A percentile compares a stretch with the other conserved stretches of the same genome.
phyloP scores from a whole-genome alignment of 2,888 invertebrate genomes.

The Rhagonycha fulva region DNA sequence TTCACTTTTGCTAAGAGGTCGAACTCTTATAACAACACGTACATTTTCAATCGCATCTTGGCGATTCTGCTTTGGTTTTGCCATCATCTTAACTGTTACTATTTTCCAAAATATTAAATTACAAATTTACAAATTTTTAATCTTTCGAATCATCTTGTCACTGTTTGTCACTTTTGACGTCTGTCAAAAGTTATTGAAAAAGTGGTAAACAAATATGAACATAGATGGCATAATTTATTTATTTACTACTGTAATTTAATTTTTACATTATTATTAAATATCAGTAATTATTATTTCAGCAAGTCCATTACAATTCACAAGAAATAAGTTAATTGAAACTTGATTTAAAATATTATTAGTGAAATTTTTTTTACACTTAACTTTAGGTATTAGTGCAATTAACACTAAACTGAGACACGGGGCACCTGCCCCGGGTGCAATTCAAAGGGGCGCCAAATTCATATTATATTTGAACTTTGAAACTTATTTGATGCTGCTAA shows the following conservation, averaged over 20 bases:
- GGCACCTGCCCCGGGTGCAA: too few relatives aligned
- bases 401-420: too few relatives aligned
- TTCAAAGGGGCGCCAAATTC: too few relatives aligned
- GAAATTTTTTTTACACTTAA: too few relatives aligned
- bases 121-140: not conserved
- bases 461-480: too few relatives aligned
- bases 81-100: conserved; percentile 22
- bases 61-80: conserved; percentile 25
- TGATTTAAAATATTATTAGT: too few relatives aligned
- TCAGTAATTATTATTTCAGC: too few relatives aligned
- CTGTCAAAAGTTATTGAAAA: not conserved
- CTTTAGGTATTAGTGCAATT: too few relatives aligned
- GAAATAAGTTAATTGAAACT: too few relatives aligned
- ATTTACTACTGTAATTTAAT: not conserved
- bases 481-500: too few relatives aligned
- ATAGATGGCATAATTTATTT: not conserved
- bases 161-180: not conserved
- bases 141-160: not conserved
- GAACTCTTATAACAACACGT: conserved; percentile 90
- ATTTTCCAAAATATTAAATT: not conserved
- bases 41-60: conserved; percentile 77
- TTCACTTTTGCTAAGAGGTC: conserved; percentile 91
- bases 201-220: not conserved
- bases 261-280: too few relatives aligned
- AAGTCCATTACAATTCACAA: too few relatives aligned